Evolutionary conservation across 1,140 invertebrate species (phyloP).

Genomic region (Drosophila bocki): DNA sequence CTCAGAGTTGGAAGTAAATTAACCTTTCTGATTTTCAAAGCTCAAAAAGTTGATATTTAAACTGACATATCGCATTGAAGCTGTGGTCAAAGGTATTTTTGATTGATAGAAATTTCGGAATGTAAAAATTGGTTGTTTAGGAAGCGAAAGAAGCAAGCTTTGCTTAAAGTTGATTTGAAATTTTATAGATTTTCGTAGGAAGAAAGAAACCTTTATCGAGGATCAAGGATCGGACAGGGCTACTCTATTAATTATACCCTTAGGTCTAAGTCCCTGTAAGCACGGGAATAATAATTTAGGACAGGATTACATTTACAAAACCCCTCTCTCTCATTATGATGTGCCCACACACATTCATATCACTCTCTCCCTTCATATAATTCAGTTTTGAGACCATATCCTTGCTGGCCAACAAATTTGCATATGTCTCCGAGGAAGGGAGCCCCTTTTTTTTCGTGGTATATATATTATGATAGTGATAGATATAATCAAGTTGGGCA

Average conservation of each 20-base stretch:
- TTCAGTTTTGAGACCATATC: conserved; percentile 36
- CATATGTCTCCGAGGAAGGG: conserved; percentile 26
- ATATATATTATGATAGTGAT: conserved; percentile 65
- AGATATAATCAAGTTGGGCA: conserved; percentile 78
- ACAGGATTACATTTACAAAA: conserved; percentile 16
- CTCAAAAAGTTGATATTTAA: not conserved
- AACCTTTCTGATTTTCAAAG: not conserved
- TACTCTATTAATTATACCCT: not conserved
- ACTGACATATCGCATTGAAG: not conserved
- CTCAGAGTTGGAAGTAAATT: not conserved
- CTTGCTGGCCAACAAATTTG: conserved; percentile 24
- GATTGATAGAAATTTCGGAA: not conserved
- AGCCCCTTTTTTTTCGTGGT: not conserved
- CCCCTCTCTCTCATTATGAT: conserved; percentile 10
- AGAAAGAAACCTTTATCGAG: not conserved
- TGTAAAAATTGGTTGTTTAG: too few relatives aligned
- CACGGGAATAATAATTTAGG: not conserved
- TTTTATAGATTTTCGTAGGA: too few relatives aligned
- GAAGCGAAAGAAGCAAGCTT: too few relatives aligned
- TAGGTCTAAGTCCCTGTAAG: conserved; percentile 1
- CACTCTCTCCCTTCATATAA: conserved; percentile 6
- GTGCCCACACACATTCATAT: conserved; percentile 4
- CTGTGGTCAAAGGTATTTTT: not conserved
- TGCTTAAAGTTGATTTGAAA: too few relatives aligned
- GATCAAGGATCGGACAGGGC: too few relatives aligned